phyloP scores from a whole-genome alignment of 2,797 vertebrate genomes.

The Miichthys miiuy region DNA sequence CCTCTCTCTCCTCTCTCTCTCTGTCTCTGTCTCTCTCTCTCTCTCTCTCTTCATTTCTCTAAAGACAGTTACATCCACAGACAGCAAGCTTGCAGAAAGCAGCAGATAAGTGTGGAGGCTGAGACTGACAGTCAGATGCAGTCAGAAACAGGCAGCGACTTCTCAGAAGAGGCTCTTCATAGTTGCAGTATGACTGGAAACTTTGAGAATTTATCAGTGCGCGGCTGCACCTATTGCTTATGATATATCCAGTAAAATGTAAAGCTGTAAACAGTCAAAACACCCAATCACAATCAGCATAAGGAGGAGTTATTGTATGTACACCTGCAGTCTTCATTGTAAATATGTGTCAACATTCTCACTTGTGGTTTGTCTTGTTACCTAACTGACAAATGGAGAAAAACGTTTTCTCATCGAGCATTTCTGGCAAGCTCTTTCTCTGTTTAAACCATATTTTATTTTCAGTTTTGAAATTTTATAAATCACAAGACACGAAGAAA shows the following conservation, averaged over 20 bases:
- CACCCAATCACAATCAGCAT: not conserved
- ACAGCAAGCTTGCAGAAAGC: slow-evolving; percentile 66
- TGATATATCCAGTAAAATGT: slow-evolving; percentile 57
- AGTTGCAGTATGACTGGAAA: slow-evolving; percentile 81
- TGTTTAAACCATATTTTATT: not conserved
- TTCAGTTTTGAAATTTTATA: not conserved
- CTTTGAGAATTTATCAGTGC: slow-evolving; percentile 50
- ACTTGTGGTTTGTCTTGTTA: slow-evolving; percentile 62
- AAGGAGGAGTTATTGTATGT: slow-evolving; percentile 15
- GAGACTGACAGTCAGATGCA: slow-evolving; percentile 72
- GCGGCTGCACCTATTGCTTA: slow-evolving; percentile 27
- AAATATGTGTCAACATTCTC: slow-evolving; percentile 63
- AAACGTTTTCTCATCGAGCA: slow-evolving; percentile 22
- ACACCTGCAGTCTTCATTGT: slow-evolving; percentile 51
- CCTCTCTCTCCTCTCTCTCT: slow-evolving; percentile 49
- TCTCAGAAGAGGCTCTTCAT: slow-evolving; percentile 79
- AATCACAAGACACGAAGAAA: not conserved
- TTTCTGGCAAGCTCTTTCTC: slow-evolving; percentile 17
- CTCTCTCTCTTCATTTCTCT: slow-evolving; percentile 29
- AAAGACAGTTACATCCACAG: slow-evolving; percentile 70
- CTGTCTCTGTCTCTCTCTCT: slow-evolving; percentile 36
- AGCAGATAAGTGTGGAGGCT: slow-evolving; percentile 73
- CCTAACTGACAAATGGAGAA: slow-evolving; percentile 40
- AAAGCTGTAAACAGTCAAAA: slow-evolving; percentile 31
- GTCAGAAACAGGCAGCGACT: slow-evolving; percentile 78